Evolutionary conservation across 2,113 vertebrate genomes (phyloP), one percentile per base, ranked within the genome.

Genomic region (Smithornis capensis): DNA sequence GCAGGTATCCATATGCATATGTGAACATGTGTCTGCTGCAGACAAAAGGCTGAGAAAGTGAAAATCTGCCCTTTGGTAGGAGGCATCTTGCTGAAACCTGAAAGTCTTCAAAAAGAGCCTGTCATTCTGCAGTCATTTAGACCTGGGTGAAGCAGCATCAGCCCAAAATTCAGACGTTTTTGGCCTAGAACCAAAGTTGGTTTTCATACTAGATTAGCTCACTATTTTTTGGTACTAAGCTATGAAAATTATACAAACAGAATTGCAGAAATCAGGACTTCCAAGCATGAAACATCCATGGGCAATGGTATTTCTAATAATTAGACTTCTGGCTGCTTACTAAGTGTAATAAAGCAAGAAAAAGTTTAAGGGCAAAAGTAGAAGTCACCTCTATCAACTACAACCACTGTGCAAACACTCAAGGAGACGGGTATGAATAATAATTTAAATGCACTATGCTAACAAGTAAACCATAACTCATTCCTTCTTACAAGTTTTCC

Each of bases 321-420:
- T 44, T 27, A 67, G 29, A 37, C 27, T 73, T 87, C 35, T 49
- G 44, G 33, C 37, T 78, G 42, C 49, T 92, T 59, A 64, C 27
- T 37, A 90, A 83, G 7, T 24, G 18, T 17, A 28, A 69, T 59
- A 92, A 86, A 83, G 19, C 55, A 83, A 68, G 11, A 77, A 69
- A 67, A 78, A n/a, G 2, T 69, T 92, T 60, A 79, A 64, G 37
- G 62, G 52, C 31, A 68, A 68, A 95, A 92, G 64, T 47, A 83
- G 78, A 83, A 94, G 71, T 64, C 90, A 96, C 76, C 80, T 93
- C 85, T 81, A 80, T 94, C 93, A 96, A 93, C 92, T 92, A 62
- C 71, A 31, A 71, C 22, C 71, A 71, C 71, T 82, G 42, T 81
- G 75, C 85, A 91, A 94, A 93, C 82, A 75, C 23, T 55, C 76